Conservation (phyloP, 2,113 vertebrate genomes). For the Sander lucioperca region DNA sequence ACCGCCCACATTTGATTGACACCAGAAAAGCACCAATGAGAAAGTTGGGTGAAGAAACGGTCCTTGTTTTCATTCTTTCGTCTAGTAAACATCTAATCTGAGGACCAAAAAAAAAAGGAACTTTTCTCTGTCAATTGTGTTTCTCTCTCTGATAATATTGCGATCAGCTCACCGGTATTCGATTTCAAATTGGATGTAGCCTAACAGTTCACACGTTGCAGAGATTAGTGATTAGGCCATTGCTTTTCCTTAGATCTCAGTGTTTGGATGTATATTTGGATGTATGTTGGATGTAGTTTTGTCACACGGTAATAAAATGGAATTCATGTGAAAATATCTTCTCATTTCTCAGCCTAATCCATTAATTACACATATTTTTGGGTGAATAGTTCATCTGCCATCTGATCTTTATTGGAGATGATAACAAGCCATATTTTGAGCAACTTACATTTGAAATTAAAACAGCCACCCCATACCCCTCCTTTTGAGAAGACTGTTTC, state of each 20-base stretch:
- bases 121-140: background rate
- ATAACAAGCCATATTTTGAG: background rate
- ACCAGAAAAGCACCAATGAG: slow-evolving; percentile 66
- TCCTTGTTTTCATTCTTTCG: slow-evolving; percentile 61
- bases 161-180: background rate
- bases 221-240: no score
- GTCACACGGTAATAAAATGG: background rate
- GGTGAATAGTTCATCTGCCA: background rate
- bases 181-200: background rate
- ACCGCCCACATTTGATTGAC: slow-evolving; percentile 78
- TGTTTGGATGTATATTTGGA: background rate
- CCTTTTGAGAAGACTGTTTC: background rate
- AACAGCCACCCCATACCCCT: background rate
- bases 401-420: background rate
- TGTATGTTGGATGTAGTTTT: background rate
- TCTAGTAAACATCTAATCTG: slow-evolving; percentile 39
- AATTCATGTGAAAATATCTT: no score
- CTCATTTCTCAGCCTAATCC: background rate
- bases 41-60: background rate
- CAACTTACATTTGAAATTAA: background rate
- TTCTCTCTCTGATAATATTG: background rate
- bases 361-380: background rate
- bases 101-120: background rate
- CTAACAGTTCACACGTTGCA: background rate
- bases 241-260: background rate